Conservation (phyloP, 2,888 invertebrate genomes). For the Oscheius sp. region DNA sequence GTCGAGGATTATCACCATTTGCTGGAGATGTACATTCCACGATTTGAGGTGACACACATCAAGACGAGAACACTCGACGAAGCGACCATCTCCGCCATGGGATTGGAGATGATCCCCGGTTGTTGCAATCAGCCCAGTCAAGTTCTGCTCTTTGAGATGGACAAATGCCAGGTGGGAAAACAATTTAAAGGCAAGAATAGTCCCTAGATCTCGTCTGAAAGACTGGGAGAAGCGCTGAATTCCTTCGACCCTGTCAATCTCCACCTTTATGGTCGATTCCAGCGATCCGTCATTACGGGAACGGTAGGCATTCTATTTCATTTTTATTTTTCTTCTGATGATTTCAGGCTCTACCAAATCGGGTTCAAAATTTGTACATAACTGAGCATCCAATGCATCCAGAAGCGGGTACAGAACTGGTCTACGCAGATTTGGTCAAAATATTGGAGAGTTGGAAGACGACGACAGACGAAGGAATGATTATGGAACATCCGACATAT, state of each 20-base stretch:
- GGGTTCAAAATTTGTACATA: neutral
- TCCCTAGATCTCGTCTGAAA: neutral
- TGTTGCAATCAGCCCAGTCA: neutral
- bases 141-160: slow-evolving; percentile 7
- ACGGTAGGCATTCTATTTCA: no score
- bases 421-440: neutral
- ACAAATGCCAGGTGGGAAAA: neutral
- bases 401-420: neutral
- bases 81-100: neutral
- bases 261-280: slow-evolving; percentile 13
- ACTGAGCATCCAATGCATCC: neutral
- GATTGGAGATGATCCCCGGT: neutral
- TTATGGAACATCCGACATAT: neutral
- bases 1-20: neutral
- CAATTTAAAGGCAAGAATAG: neutral
- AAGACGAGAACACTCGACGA: neutral
- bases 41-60: neutral
- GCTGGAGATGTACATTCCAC: neutral
- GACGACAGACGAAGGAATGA: slow-evolving; percentile 1
- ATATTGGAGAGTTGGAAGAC: slow-evolving; percentile 14
- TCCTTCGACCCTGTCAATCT: neutral
- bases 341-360: slow-evolving; percentile 4
- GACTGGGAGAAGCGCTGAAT: neutral
- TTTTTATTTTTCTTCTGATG: no score
- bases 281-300: slow-evolving; percentile 7